A percentile compares a stretch with the other conserved stretches of the same genome.
phyloP scores from a whole-genome alignment of 2,797 vertebrate genomes.

The Pantherophis alleghaniensis region DNA sequence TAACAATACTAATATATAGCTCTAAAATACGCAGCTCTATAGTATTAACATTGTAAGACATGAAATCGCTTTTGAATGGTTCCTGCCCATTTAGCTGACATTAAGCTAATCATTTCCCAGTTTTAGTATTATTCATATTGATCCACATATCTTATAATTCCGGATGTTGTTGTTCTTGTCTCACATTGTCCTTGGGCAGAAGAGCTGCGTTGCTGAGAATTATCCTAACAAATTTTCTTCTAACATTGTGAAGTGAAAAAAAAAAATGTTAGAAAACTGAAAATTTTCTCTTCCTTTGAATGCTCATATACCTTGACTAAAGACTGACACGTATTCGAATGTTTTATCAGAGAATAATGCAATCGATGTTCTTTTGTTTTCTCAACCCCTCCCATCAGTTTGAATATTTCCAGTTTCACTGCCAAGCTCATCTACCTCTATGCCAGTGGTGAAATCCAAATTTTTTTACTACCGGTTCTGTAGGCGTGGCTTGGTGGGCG shows the following conservation, averaged over 20 bases:
- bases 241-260: background rate
- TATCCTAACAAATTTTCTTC: background rate
- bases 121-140: background rate
- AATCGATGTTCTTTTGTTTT: background rate
- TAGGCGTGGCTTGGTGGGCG: too few species aligned
- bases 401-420: conserved; percentile 35
- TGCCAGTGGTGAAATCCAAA: background rate
- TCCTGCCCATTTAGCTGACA: background rate
- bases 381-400: background rate
- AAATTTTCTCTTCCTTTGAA: background rate
- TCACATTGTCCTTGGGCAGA: background rate
- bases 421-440: background rate
- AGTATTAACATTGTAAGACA: background rate
- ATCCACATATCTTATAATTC: background rate
- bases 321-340: background rate
- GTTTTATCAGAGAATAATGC: conserved; percentile 21
- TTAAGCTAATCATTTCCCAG: background rate
- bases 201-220: background rate
- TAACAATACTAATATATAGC: background rate
- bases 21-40: background rate
- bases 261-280: background rate
- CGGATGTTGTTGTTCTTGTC: background rate
- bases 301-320: background rate
- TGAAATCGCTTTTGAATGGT: background rate
- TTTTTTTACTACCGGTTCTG: too few species aligned